Evolutionary conservation across 2,888 invertebrate genomes (phyloP), one percentile per base, ranked within the genome.

Genomic region (Blera fallax): DNA sequence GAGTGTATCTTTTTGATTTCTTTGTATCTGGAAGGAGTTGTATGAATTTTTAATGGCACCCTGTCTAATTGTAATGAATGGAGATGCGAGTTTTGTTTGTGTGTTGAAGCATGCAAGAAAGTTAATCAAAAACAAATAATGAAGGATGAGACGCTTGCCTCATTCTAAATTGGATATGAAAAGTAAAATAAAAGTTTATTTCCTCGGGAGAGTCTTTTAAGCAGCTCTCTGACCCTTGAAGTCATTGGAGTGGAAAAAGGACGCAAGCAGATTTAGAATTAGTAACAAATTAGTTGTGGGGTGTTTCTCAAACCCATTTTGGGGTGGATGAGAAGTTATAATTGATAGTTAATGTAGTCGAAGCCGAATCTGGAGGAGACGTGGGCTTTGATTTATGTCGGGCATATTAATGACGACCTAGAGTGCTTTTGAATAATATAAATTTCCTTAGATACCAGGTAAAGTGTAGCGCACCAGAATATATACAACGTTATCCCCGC

Each of bases 71-170:
- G 54, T 14, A 56, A 70, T 56, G 52, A 67, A 69, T 50, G 48
- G 34, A 69, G n/a, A 40, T 29, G n/a, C 11, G 43, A 21, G 18
- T 32, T 43, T 18, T 21, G 21, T n/a, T 7, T 34, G 52, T 16
- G 40, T 16, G 29, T 27, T 62, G 43, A 64, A 62, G 52, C 50
- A 40, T 73, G 50, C 29, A 14, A 52, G 56, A 54, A 74, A 54
- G 43, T 74, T 74, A 74, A 74, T 64, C 64, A 72, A 60, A 60
- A 72, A 60, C 60, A 60, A 72, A 58, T 48, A 58, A 58, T 69
- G 7, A 37, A 16, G 37, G 27, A 16, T 69, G n/a, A n/a, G 24
- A 21, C 3, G 40, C 4, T 2, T 10, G n/a, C 0, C 29, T 1
- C 8, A n/a, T 58, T 24, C 8, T 3, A 54, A 52, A 27, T 65